These are phyloP conservation scores for Poecilia latipinna DNA, from an alignment of 2,113 vertebrate genomes.

Conservation along the genomic window DNA sequence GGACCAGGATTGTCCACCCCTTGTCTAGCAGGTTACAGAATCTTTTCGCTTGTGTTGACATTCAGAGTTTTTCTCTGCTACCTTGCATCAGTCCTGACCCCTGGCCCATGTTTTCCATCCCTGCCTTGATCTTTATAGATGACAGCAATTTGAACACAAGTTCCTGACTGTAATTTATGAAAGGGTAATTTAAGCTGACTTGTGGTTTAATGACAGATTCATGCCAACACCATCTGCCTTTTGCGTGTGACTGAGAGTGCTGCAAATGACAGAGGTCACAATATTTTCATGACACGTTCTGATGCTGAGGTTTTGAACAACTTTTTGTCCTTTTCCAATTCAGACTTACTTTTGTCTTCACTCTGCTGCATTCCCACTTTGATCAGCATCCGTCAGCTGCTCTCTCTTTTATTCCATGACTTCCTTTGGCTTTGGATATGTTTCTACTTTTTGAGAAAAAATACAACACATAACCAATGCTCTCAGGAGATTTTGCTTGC, in stretches of 20 bases:
- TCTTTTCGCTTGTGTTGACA: constrained; percentile 45
- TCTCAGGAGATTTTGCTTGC: too few species aligned
- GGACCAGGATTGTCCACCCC: too few species aligned
- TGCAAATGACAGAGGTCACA: neutral
- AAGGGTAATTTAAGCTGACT: constrained; percentile 4
- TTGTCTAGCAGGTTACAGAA: constrained; percentile 4
- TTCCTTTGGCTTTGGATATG: neutral
- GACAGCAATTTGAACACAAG: neutral
- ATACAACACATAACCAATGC: too few species aligned
- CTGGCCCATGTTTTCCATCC: constrained; percentile 25
- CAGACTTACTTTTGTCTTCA: neutral
- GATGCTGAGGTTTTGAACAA: neutral
- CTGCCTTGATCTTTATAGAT: constrained; percentile 14
- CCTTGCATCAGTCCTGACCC: constrained; percentile 20
- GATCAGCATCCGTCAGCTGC: neutral
- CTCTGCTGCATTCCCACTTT: neutral
- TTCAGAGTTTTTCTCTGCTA: constrained; percentile 39
- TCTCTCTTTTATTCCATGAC: neutral
- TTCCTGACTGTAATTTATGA: constrained; percentile 1
- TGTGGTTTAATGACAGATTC: neutral
- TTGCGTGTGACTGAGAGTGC: neutral
- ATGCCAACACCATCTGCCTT: constrained; percentile 22
- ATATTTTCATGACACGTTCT: neutral
- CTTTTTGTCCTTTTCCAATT: neutral
- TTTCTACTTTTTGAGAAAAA: neutral